Conservation (phyloP, 2,888 invertebrate species). For the Harpalus rufipes region DNA sequence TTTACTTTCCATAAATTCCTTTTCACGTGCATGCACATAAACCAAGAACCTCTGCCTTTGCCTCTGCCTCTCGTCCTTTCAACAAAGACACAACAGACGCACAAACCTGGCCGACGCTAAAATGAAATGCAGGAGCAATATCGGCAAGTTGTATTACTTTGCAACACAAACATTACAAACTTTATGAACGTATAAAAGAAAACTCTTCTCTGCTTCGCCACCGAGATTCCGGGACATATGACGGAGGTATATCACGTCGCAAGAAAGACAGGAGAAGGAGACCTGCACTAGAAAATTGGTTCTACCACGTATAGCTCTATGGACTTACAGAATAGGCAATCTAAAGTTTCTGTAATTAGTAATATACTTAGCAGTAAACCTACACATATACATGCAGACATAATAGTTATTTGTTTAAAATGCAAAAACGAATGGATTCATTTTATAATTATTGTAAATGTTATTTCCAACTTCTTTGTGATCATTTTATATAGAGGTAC, state of each 20-base stretch:
- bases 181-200: slow-evolving; percentile 58
- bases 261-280: background rate
- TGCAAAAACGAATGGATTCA: too few species aligned
- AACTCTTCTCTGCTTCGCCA: slow-evolving; percentile 22
- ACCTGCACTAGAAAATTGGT: background rate
- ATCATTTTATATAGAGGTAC: too few species aligned
- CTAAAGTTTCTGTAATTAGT: too few species aligned
- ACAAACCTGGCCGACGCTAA: slow-evolving; percentile 51
- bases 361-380: too few species aligned
- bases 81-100: slow-evolving; percentile 50
- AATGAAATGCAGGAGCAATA: slow-evolving; percentile 55
- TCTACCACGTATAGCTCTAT: too few species aligned
- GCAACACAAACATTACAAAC: slow-evolving; percentile 62
- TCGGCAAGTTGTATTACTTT: slow-evolving; percentile 60
- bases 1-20: slow-evolving; percentile 56
- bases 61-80: background rate
- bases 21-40: slow-evolving; percentile 55
- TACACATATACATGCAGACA: too few species aligned
- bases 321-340: too few species aligned
- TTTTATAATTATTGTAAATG: too few species aligned
- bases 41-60: background rate
- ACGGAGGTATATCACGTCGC: background rate
- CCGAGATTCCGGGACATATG: background rate
- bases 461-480: too few species aligned
- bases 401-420: too few species aligned